A percentile compares a stretch with the other conserved stretches of the same genome.
These are phyloP conservation scores for Pontoporia blainvillei DNA, from an alignment of 2,113 vertebrate species.

Conservation along the genomic window DNA sequence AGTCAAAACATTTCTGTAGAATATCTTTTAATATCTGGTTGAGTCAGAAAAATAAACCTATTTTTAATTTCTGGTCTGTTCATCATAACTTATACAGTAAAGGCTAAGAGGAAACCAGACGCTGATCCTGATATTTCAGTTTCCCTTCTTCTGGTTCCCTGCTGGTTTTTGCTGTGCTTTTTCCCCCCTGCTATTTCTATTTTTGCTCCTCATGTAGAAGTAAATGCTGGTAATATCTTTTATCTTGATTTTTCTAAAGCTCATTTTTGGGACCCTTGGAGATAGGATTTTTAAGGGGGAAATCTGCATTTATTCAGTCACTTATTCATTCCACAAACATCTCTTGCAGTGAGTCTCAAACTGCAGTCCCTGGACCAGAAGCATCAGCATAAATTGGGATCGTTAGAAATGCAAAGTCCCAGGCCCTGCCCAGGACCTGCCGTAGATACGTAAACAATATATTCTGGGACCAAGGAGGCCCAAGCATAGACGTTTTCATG, in stretches of 20 bases:
- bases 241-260: background rate
- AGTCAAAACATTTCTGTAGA: slow-evolving; percentile 1
- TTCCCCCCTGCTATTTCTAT: background rate
- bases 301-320: background rate
- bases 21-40: background rate
- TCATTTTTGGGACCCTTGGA: background rate
- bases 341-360: background rate
- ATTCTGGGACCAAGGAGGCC: background rate
- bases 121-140: background rate
- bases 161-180: background rate
- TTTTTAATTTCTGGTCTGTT: slow-evolving; percentile 16
- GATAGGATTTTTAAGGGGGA: background rate
- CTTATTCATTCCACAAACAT: background rate
- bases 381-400: background rate
- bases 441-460: background rate
- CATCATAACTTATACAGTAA: background rate
- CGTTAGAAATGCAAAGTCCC: background rate
- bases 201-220: background rate
- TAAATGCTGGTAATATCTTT: background rate
- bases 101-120: background rate
- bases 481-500: background rate
- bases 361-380: background rate
- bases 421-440: background rate
- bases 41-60: slow-evolving; percentile 2
- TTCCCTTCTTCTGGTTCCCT: background rate